Base-by-base conservation (phyloP, 2,113 vertebrate species). In the Phaetusa simplex region DNA sequence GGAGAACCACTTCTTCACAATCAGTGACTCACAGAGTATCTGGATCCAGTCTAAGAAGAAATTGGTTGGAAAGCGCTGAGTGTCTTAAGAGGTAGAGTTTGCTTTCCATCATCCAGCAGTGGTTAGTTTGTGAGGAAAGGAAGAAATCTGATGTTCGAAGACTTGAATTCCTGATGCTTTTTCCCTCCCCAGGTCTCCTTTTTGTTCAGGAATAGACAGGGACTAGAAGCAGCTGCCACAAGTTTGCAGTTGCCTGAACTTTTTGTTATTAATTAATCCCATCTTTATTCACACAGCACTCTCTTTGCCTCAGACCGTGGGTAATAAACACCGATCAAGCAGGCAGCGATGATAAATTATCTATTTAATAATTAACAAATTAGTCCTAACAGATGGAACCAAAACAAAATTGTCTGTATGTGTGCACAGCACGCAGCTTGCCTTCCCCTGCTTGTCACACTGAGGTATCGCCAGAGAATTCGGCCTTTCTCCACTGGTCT, bases 331-430 rank as follows among this genome's bases (percentile, higher is more conserved):
- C 96, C 11, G 95, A 97, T 97, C 95, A 96, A 96, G 92, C 96
- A 96, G 96, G 89, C 96, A 93, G 91, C 42, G 32, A 96, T 98
- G 97, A 98, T 98, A 95, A 98, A 98, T 98, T 97, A 95, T 96
- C 97, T 98, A 76, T 97, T 98, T 95, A 96, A 96, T 98, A 98
- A 98, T 98, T 98, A 98, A 98, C 97, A 98, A 98, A 98, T 98
- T 97, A 98, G 97, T 96, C 97, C 91, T 94, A 94, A 96, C 98
- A 98, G 97, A 98, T 97, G 97, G 97, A 98, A 96, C 95, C 96
- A 94, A 97, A 98, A 95, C 95, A 97, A 95, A 97, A 67, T 90
- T 91, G 96, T 96, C 95, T 96, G 94, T 96, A 58, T 86, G 87
- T 23, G 85, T 86, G 82, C 78, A 92, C 47, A 91, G 70, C 71